phyloP scores from a whole-genome alignment of 2,888 invertebrate species.

The Carterocephalus palaemon region DNA sequence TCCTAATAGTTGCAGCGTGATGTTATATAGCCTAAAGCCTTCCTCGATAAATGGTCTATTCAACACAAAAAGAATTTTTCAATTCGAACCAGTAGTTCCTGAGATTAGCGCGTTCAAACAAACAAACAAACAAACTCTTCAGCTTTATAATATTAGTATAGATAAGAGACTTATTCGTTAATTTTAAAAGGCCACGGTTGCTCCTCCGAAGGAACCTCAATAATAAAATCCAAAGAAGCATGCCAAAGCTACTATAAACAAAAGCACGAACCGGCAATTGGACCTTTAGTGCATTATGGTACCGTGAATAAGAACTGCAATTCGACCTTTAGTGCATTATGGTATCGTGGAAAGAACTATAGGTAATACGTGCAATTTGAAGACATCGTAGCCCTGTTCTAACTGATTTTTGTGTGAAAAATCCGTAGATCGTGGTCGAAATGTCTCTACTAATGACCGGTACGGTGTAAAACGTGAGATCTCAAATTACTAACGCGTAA shows the following conservation, averaged over 20 bases:
- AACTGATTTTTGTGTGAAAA: slow-evolving; percentile 48
- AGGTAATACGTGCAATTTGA: slow-evolving; percentile 56
- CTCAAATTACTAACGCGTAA: slow-evolving; percentile 57
- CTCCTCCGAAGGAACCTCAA: too few species aligned
- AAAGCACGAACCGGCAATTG: slow-evolving; percentile 47
- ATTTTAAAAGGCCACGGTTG: too few species aligned
- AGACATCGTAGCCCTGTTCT: slow-evolving; percentile 46
- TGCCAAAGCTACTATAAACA: slow-evolving; percentile 31
- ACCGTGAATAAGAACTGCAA: slow-evolving; percentile 40
- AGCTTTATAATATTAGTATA: too few species aligned
- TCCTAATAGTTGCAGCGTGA: too few species aligned
- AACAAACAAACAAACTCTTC: too few species aligned
- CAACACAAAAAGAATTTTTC: too few species aligned
- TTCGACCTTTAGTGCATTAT: slow-evolving; percentile 29
- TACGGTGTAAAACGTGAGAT: slow-evolving; percentile 60
- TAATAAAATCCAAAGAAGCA: slow-evolving; percentile 4
- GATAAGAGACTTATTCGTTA: too few species aligned
- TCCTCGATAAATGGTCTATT: too few species aligned
- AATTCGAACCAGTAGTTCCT: too few species aligned
- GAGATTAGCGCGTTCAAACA: too few species aligned
- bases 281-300: slow-evolving; percentile 23
- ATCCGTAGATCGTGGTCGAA: slow-evolving; percentile 51
- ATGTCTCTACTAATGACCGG: slow-evolving; percentile 54
- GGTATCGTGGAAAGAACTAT: slow-evolving; percentile 37
- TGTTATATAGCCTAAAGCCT: too few species aligned